A percentile compares a stretch with the other conserved stretches of the same genome.
phyloP scores from a whole-genome alignment of 2,797 vertebrate genomes.

The Acanthopagrus latus region DNA sequence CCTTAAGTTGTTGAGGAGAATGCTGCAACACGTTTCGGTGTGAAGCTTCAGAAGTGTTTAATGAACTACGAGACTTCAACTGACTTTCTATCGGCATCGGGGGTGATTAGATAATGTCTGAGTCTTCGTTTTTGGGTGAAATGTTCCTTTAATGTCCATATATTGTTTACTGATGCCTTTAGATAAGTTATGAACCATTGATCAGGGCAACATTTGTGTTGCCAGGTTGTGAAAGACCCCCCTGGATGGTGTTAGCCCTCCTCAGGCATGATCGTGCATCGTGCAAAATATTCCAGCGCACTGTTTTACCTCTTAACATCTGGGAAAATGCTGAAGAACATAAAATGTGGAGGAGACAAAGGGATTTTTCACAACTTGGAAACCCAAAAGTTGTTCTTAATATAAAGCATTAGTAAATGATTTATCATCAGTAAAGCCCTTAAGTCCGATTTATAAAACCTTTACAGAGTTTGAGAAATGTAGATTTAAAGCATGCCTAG shows the following conservation, averaged over 20 bases:
- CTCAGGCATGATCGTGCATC: not conserved
- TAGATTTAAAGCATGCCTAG: constrained; percentile 65
- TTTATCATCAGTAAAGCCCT: constrained; percentile 3
- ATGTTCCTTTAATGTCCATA: not conserved
- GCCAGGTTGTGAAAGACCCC: constrained; percentile 10
- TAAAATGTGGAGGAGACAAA: constrained; percentile 2
- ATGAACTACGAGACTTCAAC: too few species aligned
- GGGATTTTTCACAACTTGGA: not conserved
- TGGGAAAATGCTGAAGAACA: too few species aligned
- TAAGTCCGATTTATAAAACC: not conserved
- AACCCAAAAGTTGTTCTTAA: not conserved
- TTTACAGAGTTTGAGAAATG: constrained; percentile 45
- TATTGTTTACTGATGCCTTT: constrained; percentile 9
- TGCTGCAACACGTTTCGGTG: too few species aligned
- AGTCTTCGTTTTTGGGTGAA: too few species aligned
- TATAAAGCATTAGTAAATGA: constrained; percentile 4
- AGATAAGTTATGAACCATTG: constrained; percentile 1
- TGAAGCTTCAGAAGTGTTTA: too few species aligned
- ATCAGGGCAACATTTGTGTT: constrained; percentile 2
- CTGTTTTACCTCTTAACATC: too few species aligned
- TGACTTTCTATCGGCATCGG: too few species aligned
- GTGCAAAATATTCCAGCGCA: not conserved
- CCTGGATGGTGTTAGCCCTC: not conserved
- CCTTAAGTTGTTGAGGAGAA: too few species aligned
- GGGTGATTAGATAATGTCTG: too few species aligned